A percentile compares a stretch with the other conserved stretches of the same genome.
phyloP scores from a whole-genome alignment of 37 sponge, comb jelly and placozoan species.

The Halichondria panicea region DNA sequence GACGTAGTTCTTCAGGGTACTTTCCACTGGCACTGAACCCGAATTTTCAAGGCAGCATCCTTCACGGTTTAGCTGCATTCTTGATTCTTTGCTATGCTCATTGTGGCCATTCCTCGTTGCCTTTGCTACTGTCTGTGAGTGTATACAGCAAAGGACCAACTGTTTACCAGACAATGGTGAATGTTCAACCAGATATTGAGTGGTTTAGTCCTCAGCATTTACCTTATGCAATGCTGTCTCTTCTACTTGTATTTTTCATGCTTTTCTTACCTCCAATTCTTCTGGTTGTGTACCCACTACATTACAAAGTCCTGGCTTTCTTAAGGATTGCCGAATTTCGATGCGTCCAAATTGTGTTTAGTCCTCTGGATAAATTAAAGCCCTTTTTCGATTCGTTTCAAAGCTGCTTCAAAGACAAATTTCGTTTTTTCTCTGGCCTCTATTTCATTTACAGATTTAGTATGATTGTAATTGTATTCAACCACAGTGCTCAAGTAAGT shows the following conservation, averaged over 20 bases:
- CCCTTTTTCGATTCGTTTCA: constrained; percentile 27
- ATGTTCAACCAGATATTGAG: background rate
- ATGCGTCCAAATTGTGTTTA: background rate
- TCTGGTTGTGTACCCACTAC: constrained; percentile 21
- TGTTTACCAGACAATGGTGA: background rate
- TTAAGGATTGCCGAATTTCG: background rate
- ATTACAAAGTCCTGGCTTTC: constrained; percentile 9
- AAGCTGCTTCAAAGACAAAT: constrained; percentile 31
- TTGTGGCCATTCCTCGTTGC: constrained; percentile 9
- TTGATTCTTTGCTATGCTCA: constrained; percentile 41
- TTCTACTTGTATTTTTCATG: background rate
- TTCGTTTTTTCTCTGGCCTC: constrained; percentile 18
- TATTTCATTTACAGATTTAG: constrained; percentile 12
- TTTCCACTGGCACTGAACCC: too few species aligned
- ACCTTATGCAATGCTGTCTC: constrained; percentile 23
- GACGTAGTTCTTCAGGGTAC: background rate
- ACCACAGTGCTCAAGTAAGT: background rate
- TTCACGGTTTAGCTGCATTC: constrained; percentile 51
- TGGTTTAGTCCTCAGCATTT: constrained; percentile 6
- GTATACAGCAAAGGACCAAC: background rate
- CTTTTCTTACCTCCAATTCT: constrained; percentile 15
- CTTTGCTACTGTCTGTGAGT: background rate
- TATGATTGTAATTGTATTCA: background rate
- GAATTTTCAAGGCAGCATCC: background rate
- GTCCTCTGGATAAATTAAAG: constrained; percentile 13